Base-by-base conservation (phyloP, 2,888 invertebrate genomes). In the Tanypteryx hageni region DNA sequence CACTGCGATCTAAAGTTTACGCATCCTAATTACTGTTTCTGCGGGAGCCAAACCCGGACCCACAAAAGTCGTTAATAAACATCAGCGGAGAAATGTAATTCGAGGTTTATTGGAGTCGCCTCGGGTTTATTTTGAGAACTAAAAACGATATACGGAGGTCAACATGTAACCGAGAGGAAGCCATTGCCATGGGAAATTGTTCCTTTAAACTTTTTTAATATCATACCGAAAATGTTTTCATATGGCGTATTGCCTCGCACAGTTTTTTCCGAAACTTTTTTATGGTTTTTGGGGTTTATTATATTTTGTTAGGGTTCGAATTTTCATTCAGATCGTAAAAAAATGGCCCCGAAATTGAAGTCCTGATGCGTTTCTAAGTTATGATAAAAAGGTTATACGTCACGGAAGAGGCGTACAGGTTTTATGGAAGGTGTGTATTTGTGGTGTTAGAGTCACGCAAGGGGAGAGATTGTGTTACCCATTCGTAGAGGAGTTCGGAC, bases 161-260 rank as follows among this genome's bases (percentile, higher is more conserved):
- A 44, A 5, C 44, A 5, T 44, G 44, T 44, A 44, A 44, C 44
- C 44, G 44, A 44, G 44, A 44, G 5, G 44, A 44, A 5, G 3
- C 89, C 64, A 89, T n/a, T 61, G 89, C 64, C 89, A 89, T 61
- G 64, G 61, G 64, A 44, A 68, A 89, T 89, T 89, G 89, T 89
- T 61, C 64, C 44, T 31, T 27, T 27, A 44, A 89, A 89, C 89
- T 89, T 89, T 89, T 89, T 89, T 89, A 89, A 89, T 89, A 89
- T 89, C 89, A 31, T 44, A 64, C 44, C 44, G 89, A 64, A 14
- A 89, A 89, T 64, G 89, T 44, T 89, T 44, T 89, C 64, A 64
- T 89, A 89, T 61, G 22, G 61, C 89, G 89, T 27, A 44, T 83
- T 83, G 83, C 83, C 83, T 8, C 76, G 61, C 61, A 27, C 27